These are phyloP conservation scores for Phylloscopus trochiloides DNA, from an alignment of 2,113 vertebrate species.

Conservation along the genomic window DNA sequence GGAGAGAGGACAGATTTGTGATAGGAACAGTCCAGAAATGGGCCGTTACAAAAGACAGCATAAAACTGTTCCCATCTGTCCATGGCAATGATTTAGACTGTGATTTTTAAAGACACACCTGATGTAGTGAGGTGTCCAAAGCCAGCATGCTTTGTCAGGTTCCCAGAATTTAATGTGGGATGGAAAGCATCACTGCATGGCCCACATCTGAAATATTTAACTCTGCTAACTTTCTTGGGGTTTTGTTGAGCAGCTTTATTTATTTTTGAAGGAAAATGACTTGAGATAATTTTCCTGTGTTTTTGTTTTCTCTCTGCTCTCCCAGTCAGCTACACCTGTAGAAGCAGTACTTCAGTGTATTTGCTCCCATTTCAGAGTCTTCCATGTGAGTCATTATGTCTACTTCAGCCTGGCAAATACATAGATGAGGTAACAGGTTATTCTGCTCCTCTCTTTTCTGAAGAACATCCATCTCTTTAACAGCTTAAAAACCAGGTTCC, in stretches of 20 bases:
- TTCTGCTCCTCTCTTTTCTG: background rate
- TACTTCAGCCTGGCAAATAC: background rate
- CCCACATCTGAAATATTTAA: background rate
- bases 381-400: accelerated
- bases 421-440: background rate
- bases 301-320: background rate
- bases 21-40: background rate
- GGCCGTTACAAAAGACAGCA: background rate
- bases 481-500: background rate
- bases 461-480: background rate
- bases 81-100: background rate
- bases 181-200: background rate
- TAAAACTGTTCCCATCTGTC: background rate
- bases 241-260: background rate
- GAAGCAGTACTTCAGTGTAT: background rate
- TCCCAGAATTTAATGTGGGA: background rate
- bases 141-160: background rate
- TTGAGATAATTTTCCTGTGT: background rate
- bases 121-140: background rate
- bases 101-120: conserved; percentile 9
- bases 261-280: background rate
- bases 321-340: background rate
- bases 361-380: background rate
- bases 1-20: background rate
- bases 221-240: background rate